Conservation (phyloP, 53 echinoderm and acorn worm genomes). For the Actinopyga echinites region DNA sequence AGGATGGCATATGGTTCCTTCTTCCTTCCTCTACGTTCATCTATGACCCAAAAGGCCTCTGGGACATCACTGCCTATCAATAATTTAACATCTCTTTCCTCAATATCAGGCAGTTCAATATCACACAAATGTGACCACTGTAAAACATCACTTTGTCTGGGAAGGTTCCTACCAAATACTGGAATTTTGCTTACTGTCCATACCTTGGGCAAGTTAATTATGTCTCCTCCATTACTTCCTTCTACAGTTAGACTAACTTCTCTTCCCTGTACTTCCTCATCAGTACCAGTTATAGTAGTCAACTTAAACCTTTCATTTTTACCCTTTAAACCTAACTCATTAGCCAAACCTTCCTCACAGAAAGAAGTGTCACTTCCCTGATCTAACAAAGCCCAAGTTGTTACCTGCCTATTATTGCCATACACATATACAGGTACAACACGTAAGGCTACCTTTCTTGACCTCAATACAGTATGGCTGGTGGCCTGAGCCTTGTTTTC, state of each 20-base stretch:
- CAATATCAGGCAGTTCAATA: constrained; percentile 36
- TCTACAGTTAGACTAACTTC: neutral
- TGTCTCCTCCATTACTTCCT: neutral
- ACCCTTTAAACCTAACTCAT: neutral
- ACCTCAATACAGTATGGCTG: neutral
- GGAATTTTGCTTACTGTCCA: constrained; percentile 42
- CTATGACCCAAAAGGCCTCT: constrained; percentile 68
- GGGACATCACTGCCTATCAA: constrained; percentile 65
- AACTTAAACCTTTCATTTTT: neutral
- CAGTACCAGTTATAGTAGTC: neutral
- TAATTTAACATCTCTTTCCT: constrained; percentile 39
- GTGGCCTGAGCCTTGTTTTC: neutral
- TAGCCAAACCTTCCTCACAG: neutral
- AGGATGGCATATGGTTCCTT: constrained; percentile 63
- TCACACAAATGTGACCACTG: constrained; percentile 31
- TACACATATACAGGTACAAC: neutral
- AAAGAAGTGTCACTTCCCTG: constrained; percentile 2
- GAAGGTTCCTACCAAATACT: constrained; percentile 32
- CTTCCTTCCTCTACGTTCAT: constrained; percentile 47
- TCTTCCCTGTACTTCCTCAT: neutral
- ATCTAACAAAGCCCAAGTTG: constrained; percentile 6
- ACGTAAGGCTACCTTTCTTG: neutral
- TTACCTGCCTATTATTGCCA: neutral
- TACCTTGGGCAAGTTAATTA: constrained; percentile 28
- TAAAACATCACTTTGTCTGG: constrained; percentile 24